A percentile compares a stretch with the other conserved stretches of the same genome.
Evolutionary conservation across 2,888 invertebrate species (phyloP).

Genomic region (Parnassius apollo): DNA sequence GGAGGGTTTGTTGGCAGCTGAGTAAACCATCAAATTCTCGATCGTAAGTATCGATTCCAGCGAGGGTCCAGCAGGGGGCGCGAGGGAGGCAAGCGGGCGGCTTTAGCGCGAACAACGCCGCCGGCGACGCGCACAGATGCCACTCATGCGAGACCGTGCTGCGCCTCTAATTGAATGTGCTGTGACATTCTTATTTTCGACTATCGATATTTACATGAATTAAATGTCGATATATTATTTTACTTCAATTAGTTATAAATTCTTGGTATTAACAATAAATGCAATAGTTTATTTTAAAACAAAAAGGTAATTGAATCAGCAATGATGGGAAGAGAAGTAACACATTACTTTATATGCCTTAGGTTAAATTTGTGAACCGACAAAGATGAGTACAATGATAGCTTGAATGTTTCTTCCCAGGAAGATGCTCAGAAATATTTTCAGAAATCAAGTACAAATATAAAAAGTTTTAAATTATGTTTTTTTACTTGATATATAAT

Average conservation of each 20-base stretch:
- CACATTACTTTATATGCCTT: not conserved
- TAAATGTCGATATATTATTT: not conserved
- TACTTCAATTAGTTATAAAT: not conserved
- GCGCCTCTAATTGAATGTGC: slow-evolving; percentile 70
- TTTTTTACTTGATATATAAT: too few species aligned
- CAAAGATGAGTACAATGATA: too few species aligned
- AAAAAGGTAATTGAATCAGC: not conserved
- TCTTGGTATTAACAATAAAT: not conserved
- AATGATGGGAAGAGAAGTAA: too few species aligned
- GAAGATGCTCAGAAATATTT: too few species aligned
- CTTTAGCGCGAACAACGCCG: slow-evolving; percentile 42
- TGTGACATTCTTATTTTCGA: slow-evolving; percentile 50
- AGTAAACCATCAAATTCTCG: slow-evolving; percentile 40
- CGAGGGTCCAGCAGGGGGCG: slow-evolving; percentile 33
- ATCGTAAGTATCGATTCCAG: slow-evolving; percentile 64
- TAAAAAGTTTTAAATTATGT: too few species aligned
- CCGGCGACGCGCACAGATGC: slow-evolving; percentile 65
- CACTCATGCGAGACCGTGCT: slow-evolving; percentile 72
- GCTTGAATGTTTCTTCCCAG: too few species aligned
- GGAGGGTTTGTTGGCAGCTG: slow-evolving; percentile 29
- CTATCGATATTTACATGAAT: slow-evolving; percentile 29
- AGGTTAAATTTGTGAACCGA: not conserved
- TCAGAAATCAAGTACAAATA: too few species aligned
- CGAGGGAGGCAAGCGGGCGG: slow-evolving; percentile 34
- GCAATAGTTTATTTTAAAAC: not conserved